Evolutionary conservation across 2,797 vertebrate species (phyloP).

Genomic region (Takifugu rubripes): DNA sequence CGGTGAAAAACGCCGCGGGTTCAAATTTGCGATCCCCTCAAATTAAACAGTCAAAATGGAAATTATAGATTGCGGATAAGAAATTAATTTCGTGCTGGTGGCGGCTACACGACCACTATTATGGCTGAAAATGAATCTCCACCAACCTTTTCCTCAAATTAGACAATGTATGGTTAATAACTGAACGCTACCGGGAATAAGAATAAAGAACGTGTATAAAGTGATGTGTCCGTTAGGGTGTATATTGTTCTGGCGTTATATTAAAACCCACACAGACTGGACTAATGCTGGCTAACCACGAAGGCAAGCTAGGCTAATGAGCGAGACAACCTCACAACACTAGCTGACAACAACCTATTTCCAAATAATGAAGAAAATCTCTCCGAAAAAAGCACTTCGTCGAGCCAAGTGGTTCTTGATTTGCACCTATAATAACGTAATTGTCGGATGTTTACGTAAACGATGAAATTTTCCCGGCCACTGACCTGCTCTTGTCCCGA

Average conservation of each 20-base stretch:
- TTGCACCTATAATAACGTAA: too few relatives aligned
- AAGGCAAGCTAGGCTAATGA: conserved; percentile 27
- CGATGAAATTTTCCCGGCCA: conserved; percentile 34
- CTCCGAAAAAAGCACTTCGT: conserved; percentile 13
- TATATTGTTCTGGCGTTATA: neutral
- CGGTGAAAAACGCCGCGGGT: too few relatives aligned
- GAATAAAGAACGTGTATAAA: neutral
- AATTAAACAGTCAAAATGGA: too few relatives aligned
- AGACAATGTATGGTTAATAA: neutral
- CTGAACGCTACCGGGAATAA: neutral
- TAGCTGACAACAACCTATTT: conserved; percentile 50
- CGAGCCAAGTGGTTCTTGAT: too few relatives aligned
- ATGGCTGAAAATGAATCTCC: neutral
- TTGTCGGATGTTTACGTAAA: neutral
- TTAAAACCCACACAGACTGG: neutral
- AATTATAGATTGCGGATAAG: neutral
- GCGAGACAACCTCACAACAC: conserved; percentile 23
- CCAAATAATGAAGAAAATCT: conserved; percentile 7
- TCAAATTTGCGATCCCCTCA: neutral
- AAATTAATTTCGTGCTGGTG: neutral
- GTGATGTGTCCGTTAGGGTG: neutral
- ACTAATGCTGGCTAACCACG: neutral
- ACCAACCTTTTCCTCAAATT: conserved; percentile 22
- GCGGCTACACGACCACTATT: conserved; percentile 6
- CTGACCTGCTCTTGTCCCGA: conserved; percentile 83